Evolutionary conservation across 2,113 vertebrate genomes (phyloP).

Genomic region (Otolemur garnettii): DNA sequence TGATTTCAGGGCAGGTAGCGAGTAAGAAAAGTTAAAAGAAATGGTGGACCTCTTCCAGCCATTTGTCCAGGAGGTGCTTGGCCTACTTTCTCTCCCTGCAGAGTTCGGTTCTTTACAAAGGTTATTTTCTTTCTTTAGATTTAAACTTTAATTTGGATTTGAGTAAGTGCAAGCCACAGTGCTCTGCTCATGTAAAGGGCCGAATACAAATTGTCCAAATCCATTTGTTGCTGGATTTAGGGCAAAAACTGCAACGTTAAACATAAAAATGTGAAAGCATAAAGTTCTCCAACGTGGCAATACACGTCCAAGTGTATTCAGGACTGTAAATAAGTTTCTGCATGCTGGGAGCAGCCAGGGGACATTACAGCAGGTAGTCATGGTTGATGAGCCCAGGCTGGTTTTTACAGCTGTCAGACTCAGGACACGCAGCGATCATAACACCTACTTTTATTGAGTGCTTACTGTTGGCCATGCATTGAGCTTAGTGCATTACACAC

Average conservation of each 20-base stretch:
- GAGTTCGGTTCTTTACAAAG: slow-evolving; percentile 51
- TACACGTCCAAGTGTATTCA: not conserved
- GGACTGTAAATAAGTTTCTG: not conserved
- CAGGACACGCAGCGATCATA: not conserved
- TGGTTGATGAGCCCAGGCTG: not conserved
- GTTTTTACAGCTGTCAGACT: not conserved
- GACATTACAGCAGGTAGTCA: not conserved
- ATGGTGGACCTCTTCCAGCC: slow-evolving; percentile 15
- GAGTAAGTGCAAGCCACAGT: slow-evolving; percentile 44
- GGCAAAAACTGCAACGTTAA: slow-evolving; percentile 39
- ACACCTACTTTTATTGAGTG: not conserved
- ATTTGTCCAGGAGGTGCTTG: slow-evolving; percentile 52
- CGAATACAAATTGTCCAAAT: slow-evolving; percentile 57
- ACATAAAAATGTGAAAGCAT: not conserved
- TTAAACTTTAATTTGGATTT: slow-evolving; percentile 73
- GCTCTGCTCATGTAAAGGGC: slow-evolving; percentile 32
- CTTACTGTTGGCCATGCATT: not conserved
- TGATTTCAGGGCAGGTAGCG: slow-evolving; percentile 62
- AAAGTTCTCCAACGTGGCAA: not conserved
- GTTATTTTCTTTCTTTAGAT: slow-evolving; percentile 68
- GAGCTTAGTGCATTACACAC: not conserved
- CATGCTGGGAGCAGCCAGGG: not conserved
- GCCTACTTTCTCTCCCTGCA: slow-evolving; percentile 68
- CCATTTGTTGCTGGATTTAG: slow-evolving; percentile 50
- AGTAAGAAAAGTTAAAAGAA: slow-evolving; percentile 67